phyloP scores from a whole-genome alignment of 2,797 vertebrate species.

The Balearica regulorum region DNA sequence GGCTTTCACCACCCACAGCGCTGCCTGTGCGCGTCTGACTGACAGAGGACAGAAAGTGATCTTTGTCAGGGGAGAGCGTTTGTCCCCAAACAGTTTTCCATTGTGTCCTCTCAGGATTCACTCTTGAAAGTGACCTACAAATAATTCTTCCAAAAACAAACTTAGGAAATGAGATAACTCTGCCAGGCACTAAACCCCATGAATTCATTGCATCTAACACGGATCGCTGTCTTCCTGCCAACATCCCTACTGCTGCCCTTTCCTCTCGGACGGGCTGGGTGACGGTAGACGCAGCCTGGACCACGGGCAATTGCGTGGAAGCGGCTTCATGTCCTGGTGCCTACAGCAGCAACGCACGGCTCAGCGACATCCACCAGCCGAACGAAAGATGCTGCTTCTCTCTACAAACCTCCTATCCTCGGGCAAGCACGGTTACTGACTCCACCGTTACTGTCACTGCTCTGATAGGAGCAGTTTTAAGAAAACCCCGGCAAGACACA shows the following conservation, averaged over 20 bases:
- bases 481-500: not conserved
- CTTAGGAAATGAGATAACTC: not conserved
- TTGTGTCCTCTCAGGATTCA: too few relatives aligned
- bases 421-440: not conserved
- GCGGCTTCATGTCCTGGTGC: not conserved
- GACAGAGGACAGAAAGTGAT: not conserved
- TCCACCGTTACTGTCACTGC: not conserved
- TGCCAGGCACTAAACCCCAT: not conserved
- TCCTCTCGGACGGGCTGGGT: not conserved
- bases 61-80: not conserved
- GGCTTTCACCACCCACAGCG: not conserved
- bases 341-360: accelerated
- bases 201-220: not conserved
- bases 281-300: not conserved
- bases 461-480: not conserved
- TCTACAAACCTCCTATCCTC: not conserved
- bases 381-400: not conserved
- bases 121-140: not conserved
- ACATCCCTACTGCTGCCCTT: not conserved
- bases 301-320: not conserved
- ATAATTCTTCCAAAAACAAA: not conserved
- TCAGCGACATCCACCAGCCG: accelerated
- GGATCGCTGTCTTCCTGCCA: accelerated
- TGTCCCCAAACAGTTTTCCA: not conserved
- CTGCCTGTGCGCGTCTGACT: not conserved